Base-by-base conservation (phyloP, 2,797 vertebrate genomes). In the Chanos chanos region DNA sequence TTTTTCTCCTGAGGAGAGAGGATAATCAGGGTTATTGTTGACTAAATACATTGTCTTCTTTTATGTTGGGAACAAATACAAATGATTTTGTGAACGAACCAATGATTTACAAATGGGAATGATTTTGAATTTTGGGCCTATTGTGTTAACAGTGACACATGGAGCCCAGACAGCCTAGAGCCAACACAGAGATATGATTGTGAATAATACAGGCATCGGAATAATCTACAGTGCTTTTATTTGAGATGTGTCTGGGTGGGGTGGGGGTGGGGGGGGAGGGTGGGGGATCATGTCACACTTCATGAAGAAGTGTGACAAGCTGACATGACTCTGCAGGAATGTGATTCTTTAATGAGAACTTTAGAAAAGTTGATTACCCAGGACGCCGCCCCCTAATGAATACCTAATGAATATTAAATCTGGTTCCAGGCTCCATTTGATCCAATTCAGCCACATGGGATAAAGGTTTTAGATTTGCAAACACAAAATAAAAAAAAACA, bases 341-440 rank as follows among this genome's bases (percentile, higher is more conserved):
- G n/a, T n/a, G n/a, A n/a, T n/a, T n/a, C n/a, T n/a, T n/a, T n/a
- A n/a, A n/a, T n/a, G 33, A 27, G 37, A 25, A 40, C 21, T 33
- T n/a, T 10, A 24, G 5, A 48, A 40, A 34, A 49, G 24, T 37
- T 51, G 36, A 61, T 61, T 61, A 48, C 25, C 36, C 61, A 27
- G n/a, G n/a, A n/a, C n/a, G n/a, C n/a, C n/a, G n/a, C n/a, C 22
- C 24, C 33, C 59, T 45, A 22, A 61, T 61, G 48, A 61, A 51
- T 61, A 43, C 50, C 22, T 50, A 50, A 25, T 61, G n/a, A n/a
- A n/a, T n/a, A n/a, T n/a, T n/a, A n/a, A n/a, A n/a, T n/a, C n/a
- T n/a, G n/a, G n/a, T n/a, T n/a, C n/a, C n/a, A 31, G 4, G 33
- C n/a, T 21, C 41, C n/a, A 43, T 27, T 59, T 43, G 34, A 30